Conservation (phyloP, 2,113 vertebrate genomes). For the Rhagologus leucostigma region DNA sequence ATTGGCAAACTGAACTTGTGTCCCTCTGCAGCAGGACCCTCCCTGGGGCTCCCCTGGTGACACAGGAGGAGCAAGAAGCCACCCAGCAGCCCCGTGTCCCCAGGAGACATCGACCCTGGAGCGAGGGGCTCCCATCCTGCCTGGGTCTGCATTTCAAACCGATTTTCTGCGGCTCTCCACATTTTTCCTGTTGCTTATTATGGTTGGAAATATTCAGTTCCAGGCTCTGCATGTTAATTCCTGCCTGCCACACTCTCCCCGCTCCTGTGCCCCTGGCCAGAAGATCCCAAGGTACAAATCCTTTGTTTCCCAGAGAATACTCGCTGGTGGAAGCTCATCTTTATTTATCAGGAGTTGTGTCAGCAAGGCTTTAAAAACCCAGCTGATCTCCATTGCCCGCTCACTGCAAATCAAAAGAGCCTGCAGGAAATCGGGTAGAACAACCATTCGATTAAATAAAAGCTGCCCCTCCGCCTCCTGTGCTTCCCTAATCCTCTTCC, state of each 20-base stretch:
- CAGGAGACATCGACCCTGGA: too few relatives aligned
- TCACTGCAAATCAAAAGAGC: slow-evolving; percentile 14
- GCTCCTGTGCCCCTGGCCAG: neutral
- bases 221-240: neutral
- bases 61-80: neutral
- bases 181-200: neutral
- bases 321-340: slow-evolving; percentile 19
- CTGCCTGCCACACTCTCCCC: neutral
- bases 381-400: slow-evolving; percentile 21
- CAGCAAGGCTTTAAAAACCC: slow-evolving; percentile 35
- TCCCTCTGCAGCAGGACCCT: neutral
- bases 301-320: slow-evolving; percentile 31
- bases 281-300: neutral
- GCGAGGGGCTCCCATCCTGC: neutral
- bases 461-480: neutral
- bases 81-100: neutral
- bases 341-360: slow-evolving; percentile 49
- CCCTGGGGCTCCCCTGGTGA: neutral
- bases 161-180: neutral
- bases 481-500: neutral
- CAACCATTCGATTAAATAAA: slow-evolving; percentile 5
- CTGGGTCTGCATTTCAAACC: neutral
- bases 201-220: neutral
- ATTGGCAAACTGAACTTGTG: neutral
- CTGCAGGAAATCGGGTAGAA: slow-evolving; percentile 19